Evolutionary conservation across 2,113 vertebrate genomes (phyloP).

Genomic region (Colius striatus): DNA sequence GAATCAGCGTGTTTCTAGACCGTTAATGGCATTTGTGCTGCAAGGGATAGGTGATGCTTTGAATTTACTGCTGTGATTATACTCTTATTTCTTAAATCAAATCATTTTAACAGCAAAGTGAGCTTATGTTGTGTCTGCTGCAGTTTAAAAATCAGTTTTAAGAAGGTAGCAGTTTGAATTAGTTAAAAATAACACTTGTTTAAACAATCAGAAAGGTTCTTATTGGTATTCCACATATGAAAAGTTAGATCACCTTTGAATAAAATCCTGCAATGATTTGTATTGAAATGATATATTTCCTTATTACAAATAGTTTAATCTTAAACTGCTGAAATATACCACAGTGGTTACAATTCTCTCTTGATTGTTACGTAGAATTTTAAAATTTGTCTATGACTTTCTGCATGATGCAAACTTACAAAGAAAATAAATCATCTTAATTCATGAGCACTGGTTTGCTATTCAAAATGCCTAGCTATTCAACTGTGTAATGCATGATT

Average conservation of each 20-base stretch:
- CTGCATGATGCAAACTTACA: background rate
- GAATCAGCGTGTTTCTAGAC: conserved; percentile 71
- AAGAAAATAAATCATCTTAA: background rate
- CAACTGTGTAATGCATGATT: background rate
- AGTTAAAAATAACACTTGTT: background rate
- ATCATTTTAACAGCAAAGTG: conserved; percentile 46
- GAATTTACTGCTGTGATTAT: conserved; percentile 73
- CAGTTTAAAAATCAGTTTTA: conserved; percentile 60
- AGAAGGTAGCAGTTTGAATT: background rate
- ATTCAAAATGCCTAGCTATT: background rate
- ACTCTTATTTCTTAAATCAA: conserved; percentile 66
- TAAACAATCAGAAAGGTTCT: background rate
- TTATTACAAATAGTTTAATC: background rate
- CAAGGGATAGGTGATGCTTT: conserved; percentile 70
- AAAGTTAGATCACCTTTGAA: background rate
- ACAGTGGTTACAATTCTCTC: background rate
- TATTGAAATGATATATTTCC: background rate
- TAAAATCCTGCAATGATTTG: background rate
- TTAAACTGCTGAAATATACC: background rate
- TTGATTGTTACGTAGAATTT: background rate
- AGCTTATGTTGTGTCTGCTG: conserved; percentile 48
- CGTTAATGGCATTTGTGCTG: background rate
- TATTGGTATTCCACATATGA: background rate
- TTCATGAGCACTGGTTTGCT: background rate
- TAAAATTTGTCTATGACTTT: background rate